Conservation (phyloP, 2,797 vertebrate genomes). For the Poecilia picta region DNA sequence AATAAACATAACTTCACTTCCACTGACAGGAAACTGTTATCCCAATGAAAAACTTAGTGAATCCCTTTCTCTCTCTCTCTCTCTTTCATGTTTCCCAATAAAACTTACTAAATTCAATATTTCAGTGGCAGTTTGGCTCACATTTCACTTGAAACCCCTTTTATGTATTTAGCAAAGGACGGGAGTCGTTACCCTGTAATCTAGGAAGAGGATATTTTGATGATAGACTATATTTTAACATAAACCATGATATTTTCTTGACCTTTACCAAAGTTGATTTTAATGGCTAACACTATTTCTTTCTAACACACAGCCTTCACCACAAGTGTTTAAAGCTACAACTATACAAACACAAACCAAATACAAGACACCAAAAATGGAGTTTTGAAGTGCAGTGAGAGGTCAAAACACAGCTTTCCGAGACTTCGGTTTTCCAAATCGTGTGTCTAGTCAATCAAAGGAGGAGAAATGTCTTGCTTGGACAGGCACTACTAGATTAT, state of each 20-base stretch:
- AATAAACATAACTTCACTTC: neutral
- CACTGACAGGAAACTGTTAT: neutral
- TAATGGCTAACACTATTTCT: neutral
- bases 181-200: neutral
- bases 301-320: neutral
- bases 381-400: neutral
- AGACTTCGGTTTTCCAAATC: neutral
- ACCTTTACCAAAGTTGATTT: constrained; percentile 5
- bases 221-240: constrained; percentile 1
- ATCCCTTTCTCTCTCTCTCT: neutral
- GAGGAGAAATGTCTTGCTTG: neutral
- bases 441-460: neutral
- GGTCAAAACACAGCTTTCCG: neutral
- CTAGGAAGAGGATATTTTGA: constrained; percentile 4
- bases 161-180: neutral
- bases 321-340: neutral
- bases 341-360: neutral
- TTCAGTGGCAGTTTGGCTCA: neutral
- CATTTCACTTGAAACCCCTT: neutral
- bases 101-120: neutral
- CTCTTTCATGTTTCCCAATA: constrained; percentile 1
- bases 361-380: neutral
- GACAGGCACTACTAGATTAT: neutral
- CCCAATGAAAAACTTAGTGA: neutral
- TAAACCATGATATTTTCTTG: constrained; percentile 2